A percentile compares a stretch with the other conserved stretches of the same genome.
Conservation (phyloP, 2,888 invertebrate species). For the Anticlea derivata region DNA sequence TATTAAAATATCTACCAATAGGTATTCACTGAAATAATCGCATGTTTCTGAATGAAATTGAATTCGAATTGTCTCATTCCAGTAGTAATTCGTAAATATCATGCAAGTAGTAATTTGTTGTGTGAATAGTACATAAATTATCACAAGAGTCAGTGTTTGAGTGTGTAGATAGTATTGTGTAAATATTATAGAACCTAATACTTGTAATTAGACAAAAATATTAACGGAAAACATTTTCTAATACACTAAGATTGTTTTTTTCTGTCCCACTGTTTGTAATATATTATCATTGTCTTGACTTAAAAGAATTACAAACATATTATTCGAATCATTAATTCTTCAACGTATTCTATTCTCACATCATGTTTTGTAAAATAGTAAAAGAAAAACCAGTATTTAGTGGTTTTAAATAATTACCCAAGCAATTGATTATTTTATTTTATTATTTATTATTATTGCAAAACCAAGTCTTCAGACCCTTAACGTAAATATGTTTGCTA, state of each 20-base stretch:
- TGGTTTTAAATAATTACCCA: background rate
- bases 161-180: conserved; percentile 78
- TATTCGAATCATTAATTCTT: no score
- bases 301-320: no score
- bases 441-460: no score
- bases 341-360: no score
- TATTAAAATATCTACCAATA: no score
- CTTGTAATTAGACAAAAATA: conserved; percentile 32
- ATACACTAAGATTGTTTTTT: no score
- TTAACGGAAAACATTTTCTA: no score
- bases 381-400: no score
- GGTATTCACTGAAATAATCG: no score
- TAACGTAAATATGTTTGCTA: no score
- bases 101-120: conserved; percentile 72
- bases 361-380: no score
- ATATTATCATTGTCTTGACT: no score
- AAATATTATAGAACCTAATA: conserved; percentile 49
- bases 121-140: conserved; percentile 76
- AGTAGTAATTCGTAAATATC: conserved; percentile 62
- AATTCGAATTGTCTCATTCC: background rate
- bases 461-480: background rate
- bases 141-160: conserved; percentile 72
- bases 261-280: background rate
- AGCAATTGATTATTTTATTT: background rate
- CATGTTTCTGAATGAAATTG: background rate